Percentiles rank a stretch among this genome's conserved stretches.
Evolutionary conservation across 2,797 vertebrate species (phyloP).

Genomic region (Hyperoplus lanceolatus): DNA sequence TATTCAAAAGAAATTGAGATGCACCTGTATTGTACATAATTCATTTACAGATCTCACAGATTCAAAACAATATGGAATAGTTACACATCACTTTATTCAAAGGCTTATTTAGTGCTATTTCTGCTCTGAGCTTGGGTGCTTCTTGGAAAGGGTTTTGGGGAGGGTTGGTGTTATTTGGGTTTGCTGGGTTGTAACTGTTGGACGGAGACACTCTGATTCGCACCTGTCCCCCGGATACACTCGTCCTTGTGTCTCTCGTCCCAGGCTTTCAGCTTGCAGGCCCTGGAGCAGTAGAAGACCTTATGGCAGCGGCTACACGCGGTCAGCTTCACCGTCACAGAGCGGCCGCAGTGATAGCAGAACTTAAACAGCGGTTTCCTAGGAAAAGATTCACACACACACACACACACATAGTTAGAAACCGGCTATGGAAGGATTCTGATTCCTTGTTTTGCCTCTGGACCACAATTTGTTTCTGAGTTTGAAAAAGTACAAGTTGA

Average conservation of each 20-base stretch:
- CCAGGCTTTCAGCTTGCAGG: constrained; percentile 87
- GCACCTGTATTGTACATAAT: not conserved
- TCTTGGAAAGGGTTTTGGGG: not conserved
- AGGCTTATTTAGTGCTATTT: constrained; percentile 4
- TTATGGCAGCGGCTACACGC: constrained; percentile 84
- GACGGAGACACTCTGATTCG: constrained; percentile 6
- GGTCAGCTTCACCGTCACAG: constrained; percentile 79
- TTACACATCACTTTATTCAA: constrained; percentile 5
- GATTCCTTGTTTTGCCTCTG: not conserved
- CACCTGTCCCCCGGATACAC: constrained; percentile 75
- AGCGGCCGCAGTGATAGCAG: constrained; percentile 90
- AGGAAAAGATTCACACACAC: constrained; percentile 15
- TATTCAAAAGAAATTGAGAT: too few relatives aligned
- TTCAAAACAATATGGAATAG: constrained; percentile 18
- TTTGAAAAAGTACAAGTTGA: not conserved
- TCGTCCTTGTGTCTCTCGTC: constrained; percentile 83
- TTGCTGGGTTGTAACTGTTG: not conserved
- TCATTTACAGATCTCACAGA: not conserved
- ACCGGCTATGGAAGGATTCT: not conserved
- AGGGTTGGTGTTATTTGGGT: constrained; percentile 8
- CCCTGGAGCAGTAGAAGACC: constrained; percentile 87
- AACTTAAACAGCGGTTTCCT: constrained; percentile 84
- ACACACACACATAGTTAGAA: not conserved
- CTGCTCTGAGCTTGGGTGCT: not conserved
- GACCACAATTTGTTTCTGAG: not conserved